Evolutionary conservation across 2,113 vertebrate genomes (phyloP), one percentile per base, ranked within the genome.

Genomic region (Triplophysa rosa): DNA sequence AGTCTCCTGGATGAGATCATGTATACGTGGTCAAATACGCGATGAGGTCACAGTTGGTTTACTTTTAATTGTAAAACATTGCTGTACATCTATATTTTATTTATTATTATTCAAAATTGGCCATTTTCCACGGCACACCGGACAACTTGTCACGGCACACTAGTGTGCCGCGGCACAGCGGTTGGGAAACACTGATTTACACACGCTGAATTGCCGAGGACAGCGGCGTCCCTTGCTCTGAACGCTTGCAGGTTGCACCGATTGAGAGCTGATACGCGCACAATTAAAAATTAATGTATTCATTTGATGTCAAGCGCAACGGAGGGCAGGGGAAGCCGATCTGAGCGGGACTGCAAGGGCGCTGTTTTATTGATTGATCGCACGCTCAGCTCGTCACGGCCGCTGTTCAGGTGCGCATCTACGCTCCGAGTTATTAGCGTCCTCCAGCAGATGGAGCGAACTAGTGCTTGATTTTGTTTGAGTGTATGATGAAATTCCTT

Each of bases 231-330:
- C 71, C 21, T 63, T 52, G 83, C 81, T 81, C 82, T 76, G 42
- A 17, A 23, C 21, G 54, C 37, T 75, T 63, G 65, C 67, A 40
- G 65, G 56, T 63, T 61, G 69, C 16, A 47, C 42, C 63, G 37
- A 83, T 79, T 37, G 49, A 49, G 79, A 59, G 59, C 85, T 80
- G 79, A 84, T 82, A 87, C 84, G 77, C 68, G 64, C 80, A 77
- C 84, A 85, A 88, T 91, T 90, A 83, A 71, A 71, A 72, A 91
- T 91, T 90, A 86, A 90, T 90, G 81, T 86, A 89, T 91, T 87
- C 85, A 89, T 88, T 89, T 91, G 86, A 90, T 90, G 89, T 91
- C 86, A 90, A 90, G 86, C 82, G 79, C 87, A 88, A 84, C 86
- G 77, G 79, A 88, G 83, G 87, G 85, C 87, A 90, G 83, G 61